Evolutionary conservation across 1,140 invertebrate species (phyloP).

Genomic region (Bombyx mandarina): DNA sequence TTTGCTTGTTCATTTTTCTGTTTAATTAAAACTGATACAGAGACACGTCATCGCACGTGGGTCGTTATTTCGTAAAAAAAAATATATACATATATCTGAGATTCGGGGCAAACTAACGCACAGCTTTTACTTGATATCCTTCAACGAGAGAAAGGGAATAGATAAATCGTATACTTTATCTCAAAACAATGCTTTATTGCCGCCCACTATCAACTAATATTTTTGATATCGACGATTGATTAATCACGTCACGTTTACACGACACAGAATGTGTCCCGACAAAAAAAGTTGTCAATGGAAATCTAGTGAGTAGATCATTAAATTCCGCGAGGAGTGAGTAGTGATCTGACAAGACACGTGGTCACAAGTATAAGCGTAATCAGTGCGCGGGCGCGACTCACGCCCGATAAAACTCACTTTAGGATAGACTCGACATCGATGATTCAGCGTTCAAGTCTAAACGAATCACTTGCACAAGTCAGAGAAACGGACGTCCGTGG

Average conservation of each 20-base stretch:
- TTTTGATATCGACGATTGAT: neutral
- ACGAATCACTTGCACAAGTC: constrained; percentile 59
- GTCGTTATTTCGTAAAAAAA: too few relatives aligned
- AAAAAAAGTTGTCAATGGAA: too few relatives aligned
- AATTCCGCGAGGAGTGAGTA: constrained; percentile 5
- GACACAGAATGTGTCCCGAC: neutral
- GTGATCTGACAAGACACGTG: constrained; percentile 12
- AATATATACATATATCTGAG: too few relatives aligned
- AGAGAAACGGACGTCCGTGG: constrained; percentile 39
- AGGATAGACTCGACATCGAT: constrained; percentile 63
- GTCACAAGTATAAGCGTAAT: constrained; percentile 15
- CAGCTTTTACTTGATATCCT: too few relatives aligned
- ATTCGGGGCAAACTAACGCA: too few relatives aligned
- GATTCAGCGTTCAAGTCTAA: constrained; percentile 49
- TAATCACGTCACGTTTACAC: constrained; percentile 5
- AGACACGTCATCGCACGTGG: too few relatives aligned
- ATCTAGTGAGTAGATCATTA: neutral
- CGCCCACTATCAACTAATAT: constrained; percentile 1
- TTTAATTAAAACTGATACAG: constrained; percentile 1
- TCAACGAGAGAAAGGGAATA: too few relatives aligned
- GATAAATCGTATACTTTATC: too few relatives aligned
- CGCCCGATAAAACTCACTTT: constrained; percentile 58
- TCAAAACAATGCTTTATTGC: neutral
- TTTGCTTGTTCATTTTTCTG: neutral
- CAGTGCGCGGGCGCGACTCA: constrained; percentile 24